Evolutionary conservation across 2,113 vertebrate genomes (phyloP), one percentile per base, ranked within the genome.

Genomic region (Hassar affinis): DNA sequence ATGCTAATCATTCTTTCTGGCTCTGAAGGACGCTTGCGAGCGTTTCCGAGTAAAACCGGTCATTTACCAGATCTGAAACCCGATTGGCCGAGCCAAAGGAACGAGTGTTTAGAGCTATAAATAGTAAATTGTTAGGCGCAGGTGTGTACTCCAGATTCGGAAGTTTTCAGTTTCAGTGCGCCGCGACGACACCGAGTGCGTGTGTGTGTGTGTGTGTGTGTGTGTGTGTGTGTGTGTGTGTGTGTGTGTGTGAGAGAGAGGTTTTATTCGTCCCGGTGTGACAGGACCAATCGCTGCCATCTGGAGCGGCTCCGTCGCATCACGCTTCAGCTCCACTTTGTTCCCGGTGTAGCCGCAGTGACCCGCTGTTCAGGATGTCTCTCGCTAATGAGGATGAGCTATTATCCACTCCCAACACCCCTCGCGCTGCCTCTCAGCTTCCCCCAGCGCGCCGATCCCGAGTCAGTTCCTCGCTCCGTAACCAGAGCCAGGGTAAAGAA

Each of bases 351-450:
- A 62, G 82, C 83, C 52, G 74, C 74, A 52, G 81, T 82, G 86
- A 85, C 75, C 80, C 62, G 56, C 68, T 61, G 77, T 79, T 87
- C 86, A 71, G 68, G 68, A 87, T 75, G 84, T 85, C 64, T 76
- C 84, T 69, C 47, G 57, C 84, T 85, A 85, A 87, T 83, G 77
- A 85, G 83, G 62, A 85, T 69, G 77, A 85, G 86, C 84, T 69
- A 77, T 85, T 87, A 85, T 85, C 86, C 59, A 38, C 84, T 82
- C 78, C 45, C 66, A 79, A 33, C 57, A 77, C 59, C 74, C 85
- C 62, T 78, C 66, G 42, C 25, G 30, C 79, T 25, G 82, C 64
- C 27, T 74, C 64, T 51, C 81, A 49, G 12, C 27, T 33, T 38
- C 59, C 80, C 49, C 2, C 11, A 1, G 12, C 61, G 14, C n/a